Base-by-base conservation (phyloP, 1,140 invertebrate species). In the Ooceraea biroi region DNA sequence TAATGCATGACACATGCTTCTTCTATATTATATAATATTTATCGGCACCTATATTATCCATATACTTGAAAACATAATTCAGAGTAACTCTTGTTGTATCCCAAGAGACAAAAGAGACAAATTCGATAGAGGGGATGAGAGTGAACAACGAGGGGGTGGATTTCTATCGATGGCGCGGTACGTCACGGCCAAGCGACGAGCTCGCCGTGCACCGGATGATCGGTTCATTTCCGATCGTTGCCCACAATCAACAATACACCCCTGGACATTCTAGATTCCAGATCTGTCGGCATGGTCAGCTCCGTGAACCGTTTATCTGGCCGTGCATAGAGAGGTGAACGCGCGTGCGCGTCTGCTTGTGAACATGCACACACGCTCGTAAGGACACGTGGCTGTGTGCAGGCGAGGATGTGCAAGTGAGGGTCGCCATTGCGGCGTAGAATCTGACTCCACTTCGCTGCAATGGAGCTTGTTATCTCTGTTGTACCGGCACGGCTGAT, bases 171-270 rank as follows among this genome's bases (percentile, higher is more conserved):
- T 17, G 58, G 52, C 48, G 57, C 50, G 68, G 68, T 30, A 80
- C 84, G 83, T 87, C 87, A 88, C 61, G 52, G 66, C 19, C 85
- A 84, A 84, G 82, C 85, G 82, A 63, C 41, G 27, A 27, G 41
- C 61, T 63, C 30, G 17, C 52, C 22, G n/a, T 44, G 41, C 61
- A 36, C 41, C 77, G 85, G 77, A 85, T 86, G 82, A 91, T 91
- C 87, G 82, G 77, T 87, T 90, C 90, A 89, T 90, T 90, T 90
- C 89, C 90, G 88, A 89, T 90, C 73, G 80, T 88, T 73, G 27
- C 41, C 63, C 60, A 48, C 77, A 78, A 90, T 89, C 83, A 85
- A 87, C 85, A 86, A 89, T 85, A 83, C 85, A 84, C 68, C 69
- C 25, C 50, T 52, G 73, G 46, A 86, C 82, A 78, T 85, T 85